Base-by-base conservation (phyloP, 2,797 vertebrate genomes). In the Anas acuta region DNA sequence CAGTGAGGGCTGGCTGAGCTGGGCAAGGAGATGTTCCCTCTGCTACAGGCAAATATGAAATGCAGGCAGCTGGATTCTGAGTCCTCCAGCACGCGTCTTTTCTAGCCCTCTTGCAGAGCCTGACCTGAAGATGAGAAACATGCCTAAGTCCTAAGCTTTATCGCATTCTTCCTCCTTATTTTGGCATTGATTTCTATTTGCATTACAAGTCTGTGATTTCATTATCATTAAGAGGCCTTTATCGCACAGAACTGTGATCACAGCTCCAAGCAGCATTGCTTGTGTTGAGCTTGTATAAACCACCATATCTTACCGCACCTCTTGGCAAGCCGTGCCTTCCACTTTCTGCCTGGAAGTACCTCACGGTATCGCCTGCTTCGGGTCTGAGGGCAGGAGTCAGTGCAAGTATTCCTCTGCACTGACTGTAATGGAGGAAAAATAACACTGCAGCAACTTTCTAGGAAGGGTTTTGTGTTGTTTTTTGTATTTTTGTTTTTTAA, bases 361-460 rank as follows among this genome's bases (percentile, higher is more conserved):
- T 89, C 72, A 73, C 8, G 22, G 43, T 2, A 3, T 43, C 45
- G 49, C 16, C 33, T 76, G 41, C 80, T 60, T 84, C 35, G 17
- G 21, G 72, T 77, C 65, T 75, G 84, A 76, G 37, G 64, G 51
- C 51, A 70, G 80, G 15, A 82, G 67, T 13, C 12, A 23, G 26
- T 71, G 49, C 65, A 87, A 65, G 28, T 76, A 75, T 57, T 93
- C 54, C 62, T 84, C 69, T 71, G 83, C 26, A 62, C 66, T 43
- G 37, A 43, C 16, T 30, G 47, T 53, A 76, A 51, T 7, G 17
- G n/a, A 70, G 47, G 23, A 83, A 84, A 96, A 94, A 76, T 25
- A 79, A 79, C 33, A 90, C 54, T 7, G 78, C 77, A 71, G 58
- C 45, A 89, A 94, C 93, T 95, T 96, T 92, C 84, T 94, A 96